Conservation (phyloP, 2,797 vertebrate genomes). For the Falco rusticolus region DNA sequence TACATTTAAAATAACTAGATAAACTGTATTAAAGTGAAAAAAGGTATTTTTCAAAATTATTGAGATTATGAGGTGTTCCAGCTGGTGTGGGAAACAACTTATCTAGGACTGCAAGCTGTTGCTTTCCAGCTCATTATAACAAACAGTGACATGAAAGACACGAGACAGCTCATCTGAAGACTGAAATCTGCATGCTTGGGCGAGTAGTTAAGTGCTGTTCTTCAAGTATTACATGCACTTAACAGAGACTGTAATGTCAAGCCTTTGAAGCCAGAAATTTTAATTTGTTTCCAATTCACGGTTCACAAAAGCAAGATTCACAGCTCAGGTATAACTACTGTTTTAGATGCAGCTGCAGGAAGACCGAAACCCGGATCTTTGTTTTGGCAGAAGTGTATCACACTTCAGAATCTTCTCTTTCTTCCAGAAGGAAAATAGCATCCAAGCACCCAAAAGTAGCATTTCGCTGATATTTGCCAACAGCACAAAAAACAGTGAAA, state of each 20-base stretch:
- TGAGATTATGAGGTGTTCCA: background rate
- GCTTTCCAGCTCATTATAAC: background rate
- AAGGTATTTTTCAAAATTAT: background rate
- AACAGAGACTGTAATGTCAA: background rate
- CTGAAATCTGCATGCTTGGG: background rate
- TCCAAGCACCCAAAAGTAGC: background rate
- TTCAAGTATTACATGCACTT: background rate
- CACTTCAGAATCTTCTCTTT: background rate
- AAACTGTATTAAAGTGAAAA: constrained; percentile 15
- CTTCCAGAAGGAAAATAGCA: background rate
- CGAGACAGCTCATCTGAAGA: background rate
- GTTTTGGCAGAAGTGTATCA: background rate
- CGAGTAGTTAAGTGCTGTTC: background rate
- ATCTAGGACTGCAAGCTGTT: background rate
- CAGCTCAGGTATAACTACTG: background rate
- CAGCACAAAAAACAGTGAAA: background rate
- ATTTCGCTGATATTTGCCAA: background rate
- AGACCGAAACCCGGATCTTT: background rate
- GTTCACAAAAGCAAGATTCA: background rate
- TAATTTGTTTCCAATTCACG: background rate
- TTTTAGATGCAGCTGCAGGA: background rate
- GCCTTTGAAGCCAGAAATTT: background rate
- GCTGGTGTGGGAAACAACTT: background rate
- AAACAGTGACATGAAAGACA: background rate
- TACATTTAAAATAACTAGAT: background rate